These are phyloP conservation scores for Tachyglossus aculeatus DNA, from an alignment of 2,797 vertebrate species.

Conservation along the genomic window DNA sequence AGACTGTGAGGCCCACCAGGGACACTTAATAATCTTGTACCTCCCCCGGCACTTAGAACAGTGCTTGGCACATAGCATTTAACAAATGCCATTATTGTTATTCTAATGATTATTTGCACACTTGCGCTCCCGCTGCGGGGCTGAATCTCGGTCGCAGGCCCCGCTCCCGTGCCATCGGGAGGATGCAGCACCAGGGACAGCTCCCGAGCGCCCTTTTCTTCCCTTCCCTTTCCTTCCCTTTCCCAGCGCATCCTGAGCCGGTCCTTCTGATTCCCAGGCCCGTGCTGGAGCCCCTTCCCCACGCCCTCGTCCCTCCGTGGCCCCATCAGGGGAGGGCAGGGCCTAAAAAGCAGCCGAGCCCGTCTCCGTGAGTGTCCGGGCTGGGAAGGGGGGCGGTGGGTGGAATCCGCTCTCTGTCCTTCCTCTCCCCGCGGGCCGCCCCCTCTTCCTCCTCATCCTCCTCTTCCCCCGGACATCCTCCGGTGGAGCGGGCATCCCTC, in stretches of 20 bases:
- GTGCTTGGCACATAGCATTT: no score
- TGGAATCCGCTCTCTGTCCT: conserved; percentile 38
- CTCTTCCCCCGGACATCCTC: neutral
- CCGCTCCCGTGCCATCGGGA: neutral
- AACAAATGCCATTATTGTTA: no score
- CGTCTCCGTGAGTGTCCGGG: neutral
- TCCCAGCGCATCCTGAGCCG: neutral
- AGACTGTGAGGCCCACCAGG: no score
- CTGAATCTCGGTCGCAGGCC: conserved; percentile 11
- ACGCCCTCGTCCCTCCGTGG: neutral
- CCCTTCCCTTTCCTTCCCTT: no score
- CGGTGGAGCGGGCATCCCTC: neutral
- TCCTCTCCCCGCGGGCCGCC: conserved; percentile 6
- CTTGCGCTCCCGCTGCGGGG: no score
- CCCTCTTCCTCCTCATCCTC: no score
- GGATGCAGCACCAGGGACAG: conserved; percentile 26
- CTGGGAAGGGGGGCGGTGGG: neutral
- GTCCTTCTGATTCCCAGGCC: neutral
- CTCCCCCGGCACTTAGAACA: neutral
- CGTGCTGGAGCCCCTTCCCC: no score
- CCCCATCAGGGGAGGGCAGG: neutral
- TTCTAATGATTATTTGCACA: accelerated
- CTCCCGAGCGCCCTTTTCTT: neutral
- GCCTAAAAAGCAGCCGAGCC: neutral
- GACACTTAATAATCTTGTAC: no score